Evolutionary conservation across 2,113 vertebrate species (phyloP).

Genomic region (Pitta sordida): DNA sequence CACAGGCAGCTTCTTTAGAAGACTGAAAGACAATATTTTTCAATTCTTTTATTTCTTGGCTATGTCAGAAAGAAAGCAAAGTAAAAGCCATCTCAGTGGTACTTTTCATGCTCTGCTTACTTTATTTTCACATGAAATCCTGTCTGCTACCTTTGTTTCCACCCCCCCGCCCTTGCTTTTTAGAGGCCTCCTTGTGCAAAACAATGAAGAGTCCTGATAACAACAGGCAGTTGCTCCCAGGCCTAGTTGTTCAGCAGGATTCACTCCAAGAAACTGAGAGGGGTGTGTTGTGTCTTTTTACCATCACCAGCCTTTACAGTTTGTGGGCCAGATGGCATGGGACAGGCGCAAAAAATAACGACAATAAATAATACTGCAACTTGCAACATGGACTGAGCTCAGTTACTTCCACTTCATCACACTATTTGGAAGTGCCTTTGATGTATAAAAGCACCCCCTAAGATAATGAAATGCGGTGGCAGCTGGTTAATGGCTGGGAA

Average conservation of each 20-base stretch:
- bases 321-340: constrained; percentile 77
- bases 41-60: constrained; percentile 33
- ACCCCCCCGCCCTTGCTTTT: constrained; percentile 1
- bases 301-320: constrained; percentile 45
- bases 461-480: constrained; percentile 83
- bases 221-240: constrained; percentile 56
- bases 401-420: constrained; percentile 79
- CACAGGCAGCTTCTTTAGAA: constrained; percentile 4
- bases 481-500: constrained; percentile 85
- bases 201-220: constrained; percentile 63
- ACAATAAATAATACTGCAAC: constrained; percentile 44
- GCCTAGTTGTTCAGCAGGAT: constrained; percentile 65
- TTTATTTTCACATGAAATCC: constrained; percentile 43
- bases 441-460: constrained; percentile 69
- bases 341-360: neutral
- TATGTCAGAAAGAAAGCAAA: constrained; percentile 42
- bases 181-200: constrained; percentile 31
- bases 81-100: constrained; percentile 31
- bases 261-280: constrained; percentile 71
- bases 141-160: constrained; percentile 30
- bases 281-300: constrained; percentile 43
- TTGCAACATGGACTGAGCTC: constrained; percentile 63
- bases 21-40: constrained; percentile 26
- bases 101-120: constrained; percentile 37
- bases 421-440: constrained; percentile 78